phyloP scores from a whole-genome alignment of 2,113 vertebrate genomes.

The Ifrita kowaldi region DNA sequence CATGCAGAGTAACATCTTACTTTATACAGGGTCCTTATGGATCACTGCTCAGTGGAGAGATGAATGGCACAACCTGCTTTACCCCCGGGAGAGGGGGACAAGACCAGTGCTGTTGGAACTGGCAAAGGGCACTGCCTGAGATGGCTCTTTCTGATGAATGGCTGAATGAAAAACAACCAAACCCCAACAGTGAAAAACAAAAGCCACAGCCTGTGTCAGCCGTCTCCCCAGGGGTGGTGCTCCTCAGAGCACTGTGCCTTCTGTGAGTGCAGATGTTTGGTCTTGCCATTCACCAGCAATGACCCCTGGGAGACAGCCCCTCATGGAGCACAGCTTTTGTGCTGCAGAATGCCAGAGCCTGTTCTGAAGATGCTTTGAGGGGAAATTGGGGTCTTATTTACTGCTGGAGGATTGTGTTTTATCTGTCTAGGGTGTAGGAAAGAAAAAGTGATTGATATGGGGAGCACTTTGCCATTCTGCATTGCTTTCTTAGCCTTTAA shows the following conservation, averaged over 20 bases:
- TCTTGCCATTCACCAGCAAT: neutral
- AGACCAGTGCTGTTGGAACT: neutral
- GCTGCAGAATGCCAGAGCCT: neutral
- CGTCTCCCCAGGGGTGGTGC: neutral
- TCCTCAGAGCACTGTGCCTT: neutral
- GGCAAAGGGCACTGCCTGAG: neutral
- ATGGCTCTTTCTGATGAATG: neutral
- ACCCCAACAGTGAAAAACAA: neutral
- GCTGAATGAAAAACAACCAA: neutral
- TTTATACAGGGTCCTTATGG: neutral
- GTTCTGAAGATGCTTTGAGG: neutral
- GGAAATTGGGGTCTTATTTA: neutral
- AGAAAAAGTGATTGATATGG: neutral
- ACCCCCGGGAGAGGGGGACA: neutral
- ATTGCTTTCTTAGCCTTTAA: neutral
- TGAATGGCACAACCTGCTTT: neutral
- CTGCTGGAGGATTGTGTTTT: neutral
- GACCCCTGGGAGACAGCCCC: neutral
- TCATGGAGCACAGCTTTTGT: neutral
- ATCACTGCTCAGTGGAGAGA: neutral
- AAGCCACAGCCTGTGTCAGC: neutral
- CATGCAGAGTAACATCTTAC: neutral
- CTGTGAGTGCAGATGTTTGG: neutral
- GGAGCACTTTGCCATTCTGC: neutral
- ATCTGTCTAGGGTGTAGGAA: neutral